Evolutionary conservation across 2,888 invertebrate species (phyloP), one percentile per base, ranked within the genome.

Genomic region (Endotricha flammealis): DNA sequence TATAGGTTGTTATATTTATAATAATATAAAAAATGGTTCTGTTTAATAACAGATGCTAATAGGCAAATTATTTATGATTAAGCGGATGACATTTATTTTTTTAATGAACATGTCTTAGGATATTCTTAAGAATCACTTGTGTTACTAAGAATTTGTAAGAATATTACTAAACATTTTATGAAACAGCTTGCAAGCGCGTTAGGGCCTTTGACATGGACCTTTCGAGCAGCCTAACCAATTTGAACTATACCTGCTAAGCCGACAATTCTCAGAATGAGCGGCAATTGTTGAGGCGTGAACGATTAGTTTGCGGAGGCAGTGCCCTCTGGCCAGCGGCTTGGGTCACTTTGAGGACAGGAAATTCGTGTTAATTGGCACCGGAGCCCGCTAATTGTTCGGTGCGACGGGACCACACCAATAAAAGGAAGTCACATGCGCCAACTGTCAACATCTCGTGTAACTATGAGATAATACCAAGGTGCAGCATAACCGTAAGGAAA

Each of bases 331-430:
- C 46, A 53, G 55, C 64, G 52, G 56, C 72, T 68, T 66, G 8
- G 20, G 20, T 12, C 27, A 27, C 20, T 20, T 20, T 64, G 66
- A 63, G 59, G 75, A 77, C 85, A 80, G 85, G 86, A 86, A 75
- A 82, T 81, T 80, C 67, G 72, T 76, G 81, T 76, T 85, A 86
- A 86, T 83, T 85, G 78, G 56, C 57, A 57, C 51, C 53, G 62
- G 57, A 64, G 58, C 12, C 11, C n/a, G 36, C 36, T 36, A 36
- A 36, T 36, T 30, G 36, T 24, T 16, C 10, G n/a, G 16, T 16
- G 25, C 11, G 12, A 10, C 17, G 27, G 23, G 36, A 36, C 36
- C 30, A 30, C 36, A 36, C 36, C 23, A 25, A 10, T 8, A 10
- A 7, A 7, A 33, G 25, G 33, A 17, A 25, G 22, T 27, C 22